These are phyloP conservation scores for Brachypterus glaber DNA, from an alignment of 2,888 invertebrate species.

Conservation along the genomic window DNA sequence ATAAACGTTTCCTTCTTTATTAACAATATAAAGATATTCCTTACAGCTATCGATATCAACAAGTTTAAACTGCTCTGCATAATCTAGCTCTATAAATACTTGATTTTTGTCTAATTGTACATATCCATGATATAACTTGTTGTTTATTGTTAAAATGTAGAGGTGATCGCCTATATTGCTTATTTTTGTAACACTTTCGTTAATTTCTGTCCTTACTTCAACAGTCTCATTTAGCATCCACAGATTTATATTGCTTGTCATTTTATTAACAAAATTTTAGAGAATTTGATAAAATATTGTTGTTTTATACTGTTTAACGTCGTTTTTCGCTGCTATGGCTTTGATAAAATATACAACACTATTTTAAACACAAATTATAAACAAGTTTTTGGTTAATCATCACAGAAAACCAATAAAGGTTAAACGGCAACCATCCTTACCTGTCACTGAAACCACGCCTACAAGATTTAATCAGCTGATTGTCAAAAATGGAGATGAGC, in stretches of 20 bases:
- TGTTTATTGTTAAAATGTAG: conserved; percentile 40
- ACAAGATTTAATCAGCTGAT: too few species aligned
- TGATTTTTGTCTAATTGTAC: conserved; percentile 23
- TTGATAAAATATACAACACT: too few species aligned
- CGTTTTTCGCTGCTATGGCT: too few species aligned
- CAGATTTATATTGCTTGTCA: conserved; percentile 24
- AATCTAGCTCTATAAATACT: conserved; percentile 31
- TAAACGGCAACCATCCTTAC: too few species aligned
- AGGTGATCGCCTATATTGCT: conserved; percentile 41
- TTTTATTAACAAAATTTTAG: too few species aligned
- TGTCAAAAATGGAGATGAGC: too few species aligned
- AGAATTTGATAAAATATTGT: too few species aligned
- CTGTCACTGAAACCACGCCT: too few species aligned
- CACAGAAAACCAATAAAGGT: too few species aligned
- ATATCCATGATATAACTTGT: conserved; percentile 40
- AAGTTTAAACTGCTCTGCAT: conserved; percentile 46
- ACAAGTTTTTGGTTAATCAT: too few species aligned
- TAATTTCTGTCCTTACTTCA: conserved; percentile 30
- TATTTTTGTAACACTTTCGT: conserved; percentile 38
- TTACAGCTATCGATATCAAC: conserved; percentile 55
- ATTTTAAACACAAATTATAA: too few species aligned
- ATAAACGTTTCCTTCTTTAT: conserved; percentile 51
- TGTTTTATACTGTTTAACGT: too few species aligned
- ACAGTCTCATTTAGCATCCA: conserved; percentile 31
- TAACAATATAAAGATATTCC: conserved; percentile 51